Percentiles rank a stretch among this genome's conserved stretches.
Conservation (phyloP, 2,888 invertebrate species). For the Imbricaverruca yamaguchii region DNA sequence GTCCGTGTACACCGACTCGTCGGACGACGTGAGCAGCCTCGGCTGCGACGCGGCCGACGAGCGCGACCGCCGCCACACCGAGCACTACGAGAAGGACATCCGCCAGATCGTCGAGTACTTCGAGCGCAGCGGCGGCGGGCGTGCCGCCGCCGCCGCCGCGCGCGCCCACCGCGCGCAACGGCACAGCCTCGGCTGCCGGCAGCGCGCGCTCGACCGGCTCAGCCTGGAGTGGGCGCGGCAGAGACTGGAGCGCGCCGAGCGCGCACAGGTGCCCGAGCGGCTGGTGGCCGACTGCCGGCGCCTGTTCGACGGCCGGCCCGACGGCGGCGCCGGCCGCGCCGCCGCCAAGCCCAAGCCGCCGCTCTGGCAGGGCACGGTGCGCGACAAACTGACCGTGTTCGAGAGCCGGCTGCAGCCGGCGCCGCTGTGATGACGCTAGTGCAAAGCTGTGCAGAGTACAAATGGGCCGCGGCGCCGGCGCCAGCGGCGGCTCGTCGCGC, state of each 20-base stretch:
- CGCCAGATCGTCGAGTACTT: slow-evolving; percentile 78
- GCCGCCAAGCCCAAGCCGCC: slow-evolving; percentile 31
- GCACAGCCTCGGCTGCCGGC: slow-evolving; percentile 23
- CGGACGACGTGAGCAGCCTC: slow-evolving; percentile 73
- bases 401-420: slow-evolving; percentile 43
- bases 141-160: slow-evolving; percentile 32
- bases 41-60: slow-evolving; percentile 65
- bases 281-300: slow-evolving; percentile 21
- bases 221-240: slow-evolving; percentile 26
- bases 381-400: slow-evolving; percentile 75
- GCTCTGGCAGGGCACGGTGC: slow-evolving; percentile 64
- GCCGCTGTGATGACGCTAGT: too few species aligned
- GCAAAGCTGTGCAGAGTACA: neutral
- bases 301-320: slow-evolving; percentile 21
- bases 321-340: slow-evolving; percentile 26
- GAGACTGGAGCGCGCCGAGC: slow-evolving; percentile 18
- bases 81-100: slow-evolving; percentile 37
- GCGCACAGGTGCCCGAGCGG: slow-evolving; percentile 9
- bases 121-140: slow-evolving; percentile 62
- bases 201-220: slow-evolving; percentile 26
- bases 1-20: slow-evolving; percentile 78
- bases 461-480: neutral
- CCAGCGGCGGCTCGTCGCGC: neutral
- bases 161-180: slow-evolving; percentile 23
- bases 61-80: slow-evolving; percentile 34